Percentiles rank a stretch among this genome's conserved stretches.
Evolutionary conservation across 2,113 vertebrate genomes (phyloP).

Genomic region (Galemys pyrenaicus): DNA sequence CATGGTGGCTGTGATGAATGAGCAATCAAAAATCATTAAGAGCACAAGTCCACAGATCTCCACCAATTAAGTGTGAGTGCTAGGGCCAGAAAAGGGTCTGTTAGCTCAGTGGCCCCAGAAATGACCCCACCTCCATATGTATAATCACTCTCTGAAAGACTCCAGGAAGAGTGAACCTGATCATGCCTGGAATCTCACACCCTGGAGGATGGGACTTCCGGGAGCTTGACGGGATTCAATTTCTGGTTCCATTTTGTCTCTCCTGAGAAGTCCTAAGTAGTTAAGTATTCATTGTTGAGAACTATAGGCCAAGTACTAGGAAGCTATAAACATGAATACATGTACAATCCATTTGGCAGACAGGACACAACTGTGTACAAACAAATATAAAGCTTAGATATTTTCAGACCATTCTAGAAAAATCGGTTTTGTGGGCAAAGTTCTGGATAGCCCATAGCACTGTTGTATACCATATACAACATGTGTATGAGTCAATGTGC

Average conservation of each 20-base stretch:
- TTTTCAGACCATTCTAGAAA: not conserved
- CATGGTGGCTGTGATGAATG: not conserved
- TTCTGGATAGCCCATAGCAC: not conserved
- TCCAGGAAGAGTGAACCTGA: not conserved
- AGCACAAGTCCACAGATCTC: not conserved
- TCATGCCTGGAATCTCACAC: not conserved
- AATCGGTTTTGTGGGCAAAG: not conserved
- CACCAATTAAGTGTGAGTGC: not conserved
- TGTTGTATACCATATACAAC: no score
- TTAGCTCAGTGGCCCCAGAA: not conserved
- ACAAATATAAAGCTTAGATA: not conserved
- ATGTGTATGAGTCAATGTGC: not conserved
- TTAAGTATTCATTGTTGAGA: conserved; percentile 7
- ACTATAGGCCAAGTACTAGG: not conserved
- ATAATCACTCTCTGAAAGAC: not conserved
- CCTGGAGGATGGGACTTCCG: not conserved
- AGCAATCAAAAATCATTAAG: not conserved
- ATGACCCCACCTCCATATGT: not conserved
- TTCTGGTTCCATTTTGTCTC: not conserved
- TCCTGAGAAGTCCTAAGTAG: not conserved
- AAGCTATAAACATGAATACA: not conserved
- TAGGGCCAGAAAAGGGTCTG: not conserved
- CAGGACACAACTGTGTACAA: not conserved
- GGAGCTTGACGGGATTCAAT: not conserved
- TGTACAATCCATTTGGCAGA: not conserved